Conservation (phyloP, 1,140 invertebrate genomes). For the Anoplophora glabripennis region DNA sequence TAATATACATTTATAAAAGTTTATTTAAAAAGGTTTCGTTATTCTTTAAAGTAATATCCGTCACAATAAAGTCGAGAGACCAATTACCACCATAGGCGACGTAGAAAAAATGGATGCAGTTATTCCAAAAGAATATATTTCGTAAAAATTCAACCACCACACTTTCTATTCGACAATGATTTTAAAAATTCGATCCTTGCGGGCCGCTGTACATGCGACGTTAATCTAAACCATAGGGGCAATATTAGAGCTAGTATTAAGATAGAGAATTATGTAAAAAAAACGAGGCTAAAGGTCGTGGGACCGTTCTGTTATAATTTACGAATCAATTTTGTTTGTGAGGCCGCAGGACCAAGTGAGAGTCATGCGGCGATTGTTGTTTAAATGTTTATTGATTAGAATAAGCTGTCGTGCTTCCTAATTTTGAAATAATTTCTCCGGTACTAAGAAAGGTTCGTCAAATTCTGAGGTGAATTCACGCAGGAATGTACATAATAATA, state of each 20-base stretch:
- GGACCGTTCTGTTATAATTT: constrained; percentile 21
- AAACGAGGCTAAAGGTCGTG: constrained; percentile 6
- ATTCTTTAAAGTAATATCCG: too few relatives aligned
- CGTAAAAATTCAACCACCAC: too few relatives aligned
- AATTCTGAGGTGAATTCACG: constrained; percentile 20
- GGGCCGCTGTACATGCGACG: too few relatives aligned
- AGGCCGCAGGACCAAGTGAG: neutral
- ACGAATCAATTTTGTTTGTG: constrained; percentile 23
- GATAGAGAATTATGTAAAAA: constrained; percentile 1
- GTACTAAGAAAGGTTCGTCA: constrained; percentile 26
- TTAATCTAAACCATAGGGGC: constrained; percentile 29
- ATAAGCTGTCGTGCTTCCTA: constrained; percentile 43
- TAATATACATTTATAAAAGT: too few relatives aligned
- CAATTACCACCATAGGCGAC: too few relatives aligned
- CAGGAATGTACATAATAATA: constrained; percentile 13
- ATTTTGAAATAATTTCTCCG: constrained; percentile 30
- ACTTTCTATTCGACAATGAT: too few relatives aligned
- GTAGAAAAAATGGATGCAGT: too few relatives aligned
- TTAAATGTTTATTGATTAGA: constrained; percentile 26
- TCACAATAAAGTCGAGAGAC: too few relatives aligned
- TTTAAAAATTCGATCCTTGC: too few relatives aligned
- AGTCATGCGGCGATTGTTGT: constrained; percentile 16
- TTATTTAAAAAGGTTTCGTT: too few relatives aligned
- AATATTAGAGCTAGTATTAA: constrained; percentile 36
- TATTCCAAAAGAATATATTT: too few relatives aligned